Evolutionary conservation across 2,888 invertebrate species (phyloP).

Genomic region (Mimachlamys varia): DNA sequence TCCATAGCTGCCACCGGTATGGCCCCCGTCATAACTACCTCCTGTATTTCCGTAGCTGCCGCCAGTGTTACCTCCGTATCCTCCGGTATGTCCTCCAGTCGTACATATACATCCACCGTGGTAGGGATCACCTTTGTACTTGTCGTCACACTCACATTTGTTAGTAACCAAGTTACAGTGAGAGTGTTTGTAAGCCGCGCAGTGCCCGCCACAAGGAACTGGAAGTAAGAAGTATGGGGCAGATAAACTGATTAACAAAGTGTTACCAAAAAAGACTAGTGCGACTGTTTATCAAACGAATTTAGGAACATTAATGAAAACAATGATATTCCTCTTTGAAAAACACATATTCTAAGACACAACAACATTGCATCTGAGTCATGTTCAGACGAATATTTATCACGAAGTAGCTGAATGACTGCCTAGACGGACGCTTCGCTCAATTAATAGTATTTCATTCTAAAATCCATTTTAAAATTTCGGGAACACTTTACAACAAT

Average conservation of each 20-base stretch:
- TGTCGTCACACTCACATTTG: slow-evolving; percentile 13
- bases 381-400: too few relatives aligned
- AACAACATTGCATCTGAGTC: too few relatives aligned
- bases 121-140: slow-evolving; percentile 15
- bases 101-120: slow-evolving; percentile 8
- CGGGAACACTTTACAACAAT: too few relatives aligned
- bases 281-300: too few relatives aligned
- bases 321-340: too few relatives aligned
- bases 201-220: slow-evolving; percentile 12
- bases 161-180: background rate
- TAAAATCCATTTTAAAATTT: too few relatives aligned
- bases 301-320: too few relatives aligned
- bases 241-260: background rate
- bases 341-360: too few relatives aligned
- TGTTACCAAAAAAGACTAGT: too few relatives aligned
- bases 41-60: background rate
- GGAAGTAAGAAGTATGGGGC: background rate
- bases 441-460: too few relatives aligned
- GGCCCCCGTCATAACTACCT: background rate
- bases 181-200: background rate
- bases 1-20: background rate
- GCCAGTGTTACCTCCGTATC: background rate
- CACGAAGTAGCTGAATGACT: too few relatives aligned
- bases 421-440: too few relatives aligned
- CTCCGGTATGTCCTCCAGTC: background rate